Base-by-base conservation (phyloP, 1,140 invertebrate species). In the Palaemon carinicauda region DNA sequence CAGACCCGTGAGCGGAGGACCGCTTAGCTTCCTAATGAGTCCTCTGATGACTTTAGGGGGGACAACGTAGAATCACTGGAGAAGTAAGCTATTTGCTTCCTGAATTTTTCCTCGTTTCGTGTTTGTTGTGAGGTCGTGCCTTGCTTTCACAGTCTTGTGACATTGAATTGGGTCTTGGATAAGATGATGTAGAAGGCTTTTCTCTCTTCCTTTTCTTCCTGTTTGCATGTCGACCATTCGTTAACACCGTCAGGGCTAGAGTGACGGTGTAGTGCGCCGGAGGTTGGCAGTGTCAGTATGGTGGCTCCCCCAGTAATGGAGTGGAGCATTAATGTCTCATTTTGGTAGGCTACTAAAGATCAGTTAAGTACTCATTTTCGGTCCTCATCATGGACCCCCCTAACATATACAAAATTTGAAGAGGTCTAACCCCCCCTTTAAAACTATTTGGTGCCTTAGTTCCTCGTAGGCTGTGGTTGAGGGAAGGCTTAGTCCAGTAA, bases 341-440 rank as follows among this genome's bases (percentile, higher is more conserved):
- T 85, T 52, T 69, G 75, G 75, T 79, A 79, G 83, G 75, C 83
- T 85, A 85, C 83, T 85, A 85, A 85, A 85, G 79, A 85, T 85
- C 83, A 85, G 78, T 85, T 85, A 85, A 85, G 83, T 75, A 85
- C 83, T 79, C 83, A 79, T 85, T 85, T 85, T 85, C 74, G 24
- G 60, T 75, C 54, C 75, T 69, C 75, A 69, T 71, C 83, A 53
- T 60, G 75, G 50, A 53, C 33, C 51, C 53, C 51, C 53, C 50
- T 78, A 19, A 27, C 60, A 27, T 69, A 27, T 21, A 27, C n/a
- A 27, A 17, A 27, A 19, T 19, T 29, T 69, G 41, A 41, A 41
- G 41, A 41, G 41, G 41, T 5, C 41, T 7, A 41, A 12, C 41
- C 41, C 41, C 41, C 41, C 41, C 41, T 41, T n/a, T 1, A 41